Evolutionary conservation across 2,113 vertebrate genomes (phyloP).

Genomic region (Oryzias javanicus): DNA sequence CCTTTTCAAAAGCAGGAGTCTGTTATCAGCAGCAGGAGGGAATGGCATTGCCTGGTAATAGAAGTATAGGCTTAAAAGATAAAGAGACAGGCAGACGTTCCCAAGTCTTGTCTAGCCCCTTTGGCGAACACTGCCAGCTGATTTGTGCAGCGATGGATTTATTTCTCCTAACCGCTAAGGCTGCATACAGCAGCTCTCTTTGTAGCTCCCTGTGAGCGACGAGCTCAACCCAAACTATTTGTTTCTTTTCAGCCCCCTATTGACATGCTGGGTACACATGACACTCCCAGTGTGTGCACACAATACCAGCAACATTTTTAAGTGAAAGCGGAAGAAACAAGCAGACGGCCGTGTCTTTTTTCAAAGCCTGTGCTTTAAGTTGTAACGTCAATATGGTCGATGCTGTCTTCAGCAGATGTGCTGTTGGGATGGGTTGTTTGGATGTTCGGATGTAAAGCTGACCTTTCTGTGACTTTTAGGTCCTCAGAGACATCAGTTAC

Average conservation of each 20-base stretch:
- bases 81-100: constrained; percentile 4
- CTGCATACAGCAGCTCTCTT: background rate
- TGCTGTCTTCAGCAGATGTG: constrained; percentile 2
- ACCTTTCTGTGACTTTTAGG: background rate
- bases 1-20: constrained; percentile 8
- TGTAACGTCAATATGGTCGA: background rate
- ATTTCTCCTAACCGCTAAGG: constrained; percentile 10
- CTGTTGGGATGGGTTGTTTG: constrained; percentile 7
- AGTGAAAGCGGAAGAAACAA: too few species aligned
- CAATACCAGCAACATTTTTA: too few species aligned
- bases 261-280: too few species aligned
- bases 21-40: constrained; percentile 27
- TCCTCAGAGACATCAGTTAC: background rate
- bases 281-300: too few species aligned
- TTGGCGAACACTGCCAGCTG: constrained; percentile 17
- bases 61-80: constrained; percentile 2
- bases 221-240: too few species aligned
- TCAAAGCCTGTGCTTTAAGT: too few species aligned
- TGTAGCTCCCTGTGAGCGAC: too few species aligned
- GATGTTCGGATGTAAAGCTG: background rate
- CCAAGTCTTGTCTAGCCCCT: background rate
- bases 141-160: constrained; percentile 1
- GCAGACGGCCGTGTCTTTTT: too few species aligned
- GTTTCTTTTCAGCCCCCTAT: too few species aligned
- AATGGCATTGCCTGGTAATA: constrained; percentile 4